Evolutionary conservation across 2,113 vertebrate genomes (phyloP), one percentile per base, ranked within the genome.

Genomic region (Catharus minimus): DNA sequence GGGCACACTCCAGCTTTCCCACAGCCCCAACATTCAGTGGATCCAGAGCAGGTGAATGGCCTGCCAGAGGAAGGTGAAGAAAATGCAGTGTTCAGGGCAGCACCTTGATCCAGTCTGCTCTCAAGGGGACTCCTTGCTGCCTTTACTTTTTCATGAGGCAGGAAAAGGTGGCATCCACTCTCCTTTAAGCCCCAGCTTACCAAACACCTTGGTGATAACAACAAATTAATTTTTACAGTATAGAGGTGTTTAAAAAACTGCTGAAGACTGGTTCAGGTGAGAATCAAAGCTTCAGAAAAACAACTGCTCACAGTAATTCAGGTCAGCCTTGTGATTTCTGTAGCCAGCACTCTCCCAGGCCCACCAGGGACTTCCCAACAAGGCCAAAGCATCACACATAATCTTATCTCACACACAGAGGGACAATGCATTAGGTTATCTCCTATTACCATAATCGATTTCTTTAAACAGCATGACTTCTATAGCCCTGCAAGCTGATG

Each of bases 331-430:
- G 21, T 38, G 36, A 80, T 90, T 88, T 69, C 68, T 38, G 17
- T 4, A 75, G 56, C 64, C 58, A 91, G 58, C 0, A 4, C 15
- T 46, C 58, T 84, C 28, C 61, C 77, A 66, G 58, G 26, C 44
- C 67, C 68, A 91, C 72, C 52, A 91, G 57, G 76, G 79, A 80
- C 65, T 80, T 95, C 64, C 60, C 61, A 93, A 71, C 39, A 81
- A 94, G 53, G 75, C 49, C 58, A 82, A 74, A 38, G 56, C 46
- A 53, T 20, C 44, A 71, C 1, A 0, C 11, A 33, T 16, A 53
- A 38, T 39, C 73, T 83, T 85, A 89, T 53, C 46, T 77, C 56
- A n/a, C 18, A 12, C 1, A 1, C 22, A 92, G 61, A 66, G 14
- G n/a, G 53, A 71, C 65, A 86, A 91, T n/a, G 43, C 44, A 77